A percentile compares a stretch with the other conserved stretches of the same genome.
These are phyloP conservation scores for Lutjanus argentimaculatus DNA, from an alignment of 2,797 vertebrate genomes.

Conservation along the genomic window DNA sequence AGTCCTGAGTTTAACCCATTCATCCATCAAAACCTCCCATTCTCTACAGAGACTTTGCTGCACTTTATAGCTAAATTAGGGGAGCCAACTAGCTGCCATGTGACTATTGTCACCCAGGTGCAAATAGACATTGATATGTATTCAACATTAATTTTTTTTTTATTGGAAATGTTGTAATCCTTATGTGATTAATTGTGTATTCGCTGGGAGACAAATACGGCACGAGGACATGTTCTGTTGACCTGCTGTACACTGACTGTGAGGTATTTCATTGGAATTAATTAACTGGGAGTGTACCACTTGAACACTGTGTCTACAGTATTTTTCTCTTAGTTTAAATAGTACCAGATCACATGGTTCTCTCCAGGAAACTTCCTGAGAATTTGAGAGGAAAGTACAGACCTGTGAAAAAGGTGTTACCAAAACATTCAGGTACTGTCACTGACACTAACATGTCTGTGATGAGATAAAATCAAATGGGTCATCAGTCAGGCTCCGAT, in stretches of 20 bases:
- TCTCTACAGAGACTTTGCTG: no score
- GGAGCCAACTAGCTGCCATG: no score
- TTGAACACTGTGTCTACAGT: no score
- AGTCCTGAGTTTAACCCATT: no score
- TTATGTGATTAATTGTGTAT: neutral
- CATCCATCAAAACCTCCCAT: no score
- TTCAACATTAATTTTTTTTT: neutral
- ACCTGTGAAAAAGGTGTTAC: neutral
- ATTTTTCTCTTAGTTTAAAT: no score
- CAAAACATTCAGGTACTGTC: neutral
- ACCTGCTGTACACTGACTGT: neutral
- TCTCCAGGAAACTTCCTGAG: no score
- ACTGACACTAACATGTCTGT: neutral
- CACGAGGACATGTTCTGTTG: neutral
- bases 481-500: conserved; percentile 1
- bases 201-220: no score
- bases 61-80: no score
- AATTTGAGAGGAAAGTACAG: neutral
- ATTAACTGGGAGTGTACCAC: neutral
- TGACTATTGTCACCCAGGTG: no score
- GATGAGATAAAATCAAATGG: neutral
- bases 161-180: neutral
- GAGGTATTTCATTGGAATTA: neutral
- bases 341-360: neutral
- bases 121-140: no score